Percentiles rank a stretch among this genome's conserved stretches.
These are phyloP conservation scores for Prenolepis imparis DNA, from an alignment of 2,888 invertebrate species.

Conservation along the genomic window DNA sequence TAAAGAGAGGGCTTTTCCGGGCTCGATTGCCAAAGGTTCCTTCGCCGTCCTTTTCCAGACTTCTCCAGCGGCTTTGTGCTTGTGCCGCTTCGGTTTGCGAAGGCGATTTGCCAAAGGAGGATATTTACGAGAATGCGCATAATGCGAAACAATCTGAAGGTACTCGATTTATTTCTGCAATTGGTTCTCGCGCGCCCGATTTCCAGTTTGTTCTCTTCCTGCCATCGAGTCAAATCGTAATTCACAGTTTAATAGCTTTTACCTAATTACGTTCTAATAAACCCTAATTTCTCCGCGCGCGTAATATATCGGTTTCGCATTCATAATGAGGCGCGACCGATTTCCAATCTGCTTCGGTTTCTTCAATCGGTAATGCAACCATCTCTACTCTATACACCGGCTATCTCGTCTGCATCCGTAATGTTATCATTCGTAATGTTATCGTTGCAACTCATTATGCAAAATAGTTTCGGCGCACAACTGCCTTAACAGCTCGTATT, in stretches of 20 bases:
- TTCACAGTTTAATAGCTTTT: background rate
- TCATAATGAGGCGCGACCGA: constrained; percentile 23
- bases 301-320: constrained; percentile 35
- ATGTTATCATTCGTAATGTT: constrained; percentile 41
- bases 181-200: background rate
- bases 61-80: background rate
- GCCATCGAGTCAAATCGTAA: background rate
- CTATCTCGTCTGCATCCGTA: constrained; percentile 32
- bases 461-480: constrained; percentile 9
- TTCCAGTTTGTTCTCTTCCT: background rate
- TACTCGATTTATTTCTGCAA: constrained; percentile 6
- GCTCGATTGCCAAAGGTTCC: constrained; percentile 52
- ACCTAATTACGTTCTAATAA: background rate
- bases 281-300: background rate
- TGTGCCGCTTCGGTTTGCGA: constrained; percentile 33
- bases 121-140: constrained; percentile 5
- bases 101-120: constrained; percentile 21
- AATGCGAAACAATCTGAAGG: background rate
- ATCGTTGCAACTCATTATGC: constrained; percentile 28
- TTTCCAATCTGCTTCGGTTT: constrained; percentile 31
- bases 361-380: constrained; percentile 37
- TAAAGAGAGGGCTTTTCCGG: constrained; percentile 60
- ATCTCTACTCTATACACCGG: background rate
- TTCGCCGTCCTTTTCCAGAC: constrained; percentile 4
- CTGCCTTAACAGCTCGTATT: constrained; percentile 31